Base-by-base conservation (phyloP, 2,888 invertebrate genomes). In the Ischnura elegans region DNA sequence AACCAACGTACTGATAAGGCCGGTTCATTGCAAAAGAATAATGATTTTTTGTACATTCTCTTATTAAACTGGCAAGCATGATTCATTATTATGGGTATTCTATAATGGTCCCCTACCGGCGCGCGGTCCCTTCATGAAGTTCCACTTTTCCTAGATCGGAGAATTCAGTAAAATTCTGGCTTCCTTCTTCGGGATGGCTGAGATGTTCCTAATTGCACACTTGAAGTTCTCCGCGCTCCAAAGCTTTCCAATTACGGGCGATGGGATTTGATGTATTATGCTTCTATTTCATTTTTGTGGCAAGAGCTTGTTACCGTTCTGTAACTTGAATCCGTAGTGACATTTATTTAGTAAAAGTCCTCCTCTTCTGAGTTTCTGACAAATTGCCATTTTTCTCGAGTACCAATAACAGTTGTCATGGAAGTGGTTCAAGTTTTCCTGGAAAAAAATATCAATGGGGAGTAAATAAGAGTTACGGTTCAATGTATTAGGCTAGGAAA, bases 241-340 rank as follows among this genome's bases (percentile, higher is more conserved):
- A 76, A 76, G 10, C 76, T 76, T 76, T 76, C 76, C 76, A 76
- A 76, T 76, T 76, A 76, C 36, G 76, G 10, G 10, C 10, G 76
- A 29, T 76, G 76, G 76, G 76, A 76, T 29, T 76, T 6, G 76
- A 76, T 76, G 76, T 76, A 76, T 76, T 76, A 76, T 76, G 13
- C 76, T 66, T 13, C 29, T 3, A 4, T 29, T 36, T 76, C 76
- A 10, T 76, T 36, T 76, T 76, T 36, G 76, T 36, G 10, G 2
- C 13, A 76, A 25, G 36, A 8, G 29, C 76, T 76, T 76, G 76
- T 36, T 76, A 36, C 76, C 13, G 1, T 8, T 0, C 6, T n/a
- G 61, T 0, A 66, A 8, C 0, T 29, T 10, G 76, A 76, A 76
- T 76, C 29, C 25, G 36, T 10, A 76, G 76, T 76, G 76, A 36